Conservation (phyloP, 2,797 vertebrate genomes). For the Cirrhinus mrigala region DNA sequence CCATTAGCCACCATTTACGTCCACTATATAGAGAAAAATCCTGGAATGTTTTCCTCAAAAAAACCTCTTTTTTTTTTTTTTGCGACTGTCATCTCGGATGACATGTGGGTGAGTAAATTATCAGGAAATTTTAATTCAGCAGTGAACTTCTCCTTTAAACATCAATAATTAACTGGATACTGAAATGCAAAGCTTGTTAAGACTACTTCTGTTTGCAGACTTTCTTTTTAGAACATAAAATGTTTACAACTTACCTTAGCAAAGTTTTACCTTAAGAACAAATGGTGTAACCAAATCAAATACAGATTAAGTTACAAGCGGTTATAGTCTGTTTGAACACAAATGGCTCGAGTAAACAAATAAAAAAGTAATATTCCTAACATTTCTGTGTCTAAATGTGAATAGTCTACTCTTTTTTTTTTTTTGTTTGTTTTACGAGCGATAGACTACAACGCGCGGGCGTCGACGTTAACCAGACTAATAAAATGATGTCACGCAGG, state of each 20-base stretch:
- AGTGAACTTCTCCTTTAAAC: neutral
- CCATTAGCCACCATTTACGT: no score
- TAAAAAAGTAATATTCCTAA: neutral
- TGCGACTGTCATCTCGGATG: no score
- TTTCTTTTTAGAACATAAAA: neutral
- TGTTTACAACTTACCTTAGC: neutral
- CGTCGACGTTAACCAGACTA: constrained; percentile 71
- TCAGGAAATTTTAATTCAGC: no score
- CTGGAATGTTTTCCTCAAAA: no score
- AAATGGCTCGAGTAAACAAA: neutral
- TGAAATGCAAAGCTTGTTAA: neutral
- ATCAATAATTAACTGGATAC: neutral
- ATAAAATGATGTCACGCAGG: constrained; percentile 83
- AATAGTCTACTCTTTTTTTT: no score
- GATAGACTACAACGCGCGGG: constrained; percentile 37
- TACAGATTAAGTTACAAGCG: neutral
- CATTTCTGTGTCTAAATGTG: neutral
- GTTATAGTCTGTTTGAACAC: neutral
- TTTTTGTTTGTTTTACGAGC: no score
- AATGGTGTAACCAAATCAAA: neutral
- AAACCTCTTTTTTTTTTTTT: no score
- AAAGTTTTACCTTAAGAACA: neutral
- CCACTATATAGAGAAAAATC: no score
- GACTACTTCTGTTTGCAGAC: neutral
- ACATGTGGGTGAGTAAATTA: no score